Evolutionary conservation across 37 sponge, comb jelly and placozoan genomes (phyloP).

Genomic region (Diacarnus erythraeanus): DNA sequence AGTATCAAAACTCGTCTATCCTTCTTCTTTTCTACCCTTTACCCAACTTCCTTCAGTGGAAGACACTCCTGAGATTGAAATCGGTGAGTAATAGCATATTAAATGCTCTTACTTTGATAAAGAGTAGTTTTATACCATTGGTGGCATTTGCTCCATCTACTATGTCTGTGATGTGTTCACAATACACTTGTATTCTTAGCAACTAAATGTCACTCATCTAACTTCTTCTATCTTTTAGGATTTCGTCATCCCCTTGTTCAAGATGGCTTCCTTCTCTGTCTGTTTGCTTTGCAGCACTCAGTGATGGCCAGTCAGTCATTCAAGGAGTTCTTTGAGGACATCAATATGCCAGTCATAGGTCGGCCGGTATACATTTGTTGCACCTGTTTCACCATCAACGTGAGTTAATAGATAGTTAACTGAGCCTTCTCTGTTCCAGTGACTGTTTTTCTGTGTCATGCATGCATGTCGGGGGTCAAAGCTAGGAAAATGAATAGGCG

Average conservation of each 20-base stretch:
- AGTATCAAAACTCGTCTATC: constrained; percentile 19
- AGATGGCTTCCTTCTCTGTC: constrained; percentile 26
- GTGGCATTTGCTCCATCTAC: too few species aligned
- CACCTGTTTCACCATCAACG: constrained; percentile 48
- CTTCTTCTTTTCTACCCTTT: constrained; percentile 43
- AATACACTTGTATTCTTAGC: too few species aligned
- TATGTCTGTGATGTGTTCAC: too few species aligned
- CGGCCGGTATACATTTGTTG: constrained; percentile 40
- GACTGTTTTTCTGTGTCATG: background rate
- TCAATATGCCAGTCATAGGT: constrained; percentile 15
- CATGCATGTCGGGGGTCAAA: background rate
- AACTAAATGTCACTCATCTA: too few species aligned
- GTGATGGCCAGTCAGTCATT: constrained; percentile 22
- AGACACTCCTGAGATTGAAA: too few species aligned
- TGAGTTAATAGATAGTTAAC: constrained; percentile 6
- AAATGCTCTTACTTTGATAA: too few species aligned
- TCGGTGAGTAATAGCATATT: too few species aligned
- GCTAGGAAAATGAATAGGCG: background rate
- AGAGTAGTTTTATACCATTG: too few species aligned
- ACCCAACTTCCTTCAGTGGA: background rate
- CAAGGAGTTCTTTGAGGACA: constrained; percentile 11
- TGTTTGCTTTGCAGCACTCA: constrained; percentile 54
- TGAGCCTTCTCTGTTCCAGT: too few species aligned
- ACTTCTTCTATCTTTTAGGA: too few species aligned
- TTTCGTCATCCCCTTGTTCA: background rate